Conservation (phyloP, 2,113 vertebrate species). For the Rhizomys pruinosus region DNA sequence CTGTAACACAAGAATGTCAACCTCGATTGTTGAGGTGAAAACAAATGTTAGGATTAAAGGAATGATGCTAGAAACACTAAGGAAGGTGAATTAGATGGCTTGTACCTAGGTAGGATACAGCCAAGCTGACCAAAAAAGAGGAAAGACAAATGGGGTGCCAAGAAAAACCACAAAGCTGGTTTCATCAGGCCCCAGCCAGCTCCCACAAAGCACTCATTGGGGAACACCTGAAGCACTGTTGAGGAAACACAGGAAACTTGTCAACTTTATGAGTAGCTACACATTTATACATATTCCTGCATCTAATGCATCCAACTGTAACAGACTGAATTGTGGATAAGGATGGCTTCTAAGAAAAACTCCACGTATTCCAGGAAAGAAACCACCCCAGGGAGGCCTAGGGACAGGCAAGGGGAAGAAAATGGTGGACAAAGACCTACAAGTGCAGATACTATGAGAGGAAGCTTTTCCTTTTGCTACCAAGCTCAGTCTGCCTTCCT, state of each 20-base stretch:
- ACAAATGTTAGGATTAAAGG: not conserved
- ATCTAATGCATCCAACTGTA: not conserved
- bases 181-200: not conserved
- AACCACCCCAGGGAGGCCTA: not conserved
- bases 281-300: no score
- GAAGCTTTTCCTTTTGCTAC: not conserved
- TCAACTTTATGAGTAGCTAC: no score
- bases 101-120: not conserved
- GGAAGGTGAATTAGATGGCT: not conserved
- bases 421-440: not conserved
- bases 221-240: not conserved
- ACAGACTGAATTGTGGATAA: not conserved
- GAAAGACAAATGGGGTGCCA: not conserved
- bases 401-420: not conserved
- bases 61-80: not conserved
- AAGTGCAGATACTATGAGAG: not conserved
- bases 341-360: not conserved
- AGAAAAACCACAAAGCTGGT: not conserved
- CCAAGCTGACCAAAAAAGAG: not conserved
- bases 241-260: no score
- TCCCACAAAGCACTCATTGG: not conserved
- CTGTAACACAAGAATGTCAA: not conserved
- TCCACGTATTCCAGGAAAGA: not conserved
- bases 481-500: not conserved
- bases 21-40: not conserved